These are phyloP conservation scores for Aphodius granarius DNA, from an alignment of 2,888 invertebrate genomes.

Conservation along the genomic window DNA sequence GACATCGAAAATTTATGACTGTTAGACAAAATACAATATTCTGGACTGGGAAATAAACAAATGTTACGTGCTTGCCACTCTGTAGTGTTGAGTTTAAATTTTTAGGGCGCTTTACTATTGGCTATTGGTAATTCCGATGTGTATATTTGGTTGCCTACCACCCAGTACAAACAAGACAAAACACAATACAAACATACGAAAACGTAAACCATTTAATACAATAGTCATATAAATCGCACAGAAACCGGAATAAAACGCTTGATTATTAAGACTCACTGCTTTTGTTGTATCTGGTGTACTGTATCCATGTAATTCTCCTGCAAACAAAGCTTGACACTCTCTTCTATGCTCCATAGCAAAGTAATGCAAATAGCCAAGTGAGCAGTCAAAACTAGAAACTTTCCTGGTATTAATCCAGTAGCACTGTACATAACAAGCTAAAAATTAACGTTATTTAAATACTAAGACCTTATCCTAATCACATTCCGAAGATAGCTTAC, in stretches of 20 bases:
- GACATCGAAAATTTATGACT: too few relatives aligned
- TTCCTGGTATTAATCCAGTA: conserved; percentile 63
- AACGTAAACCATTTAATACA: too few relatives aligned
- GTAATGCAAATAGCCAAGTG: conserved; percentile 70
- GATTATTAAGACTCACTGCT: conserved; percentile 54
- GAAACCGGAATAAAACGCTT: too few relatives aligned
- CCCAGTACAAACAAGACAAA: too few relatives aligned
- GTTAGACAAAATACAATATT: too few relatives aligned
- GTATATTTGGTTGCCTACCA: not conserved
- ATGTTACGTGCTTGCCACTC: too few relatives aligned
- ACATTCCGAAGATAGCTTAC: not conserved
- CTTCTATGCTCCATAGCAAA: conserved; percentile 67
- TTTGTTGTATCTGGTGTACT: conserved; percentile 61
- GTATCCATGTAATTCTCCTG: conserved; percentile 55
- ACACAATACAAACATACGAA: too few relatives aligned
- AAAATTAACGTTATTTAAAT: not conserved
- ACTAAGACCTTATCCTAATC: not conserved
- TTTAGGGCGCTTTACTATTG: too few relatives aligned
- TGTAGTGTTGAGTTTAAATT: too few relatives aligned
- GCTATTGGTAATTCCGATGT: too few relatives aligned
- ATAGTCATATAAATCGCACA: too few relatives aligned
- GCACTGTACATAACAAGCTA: conserved; percentile 44
- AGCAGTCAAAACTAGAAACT: conserved; percentile 70
- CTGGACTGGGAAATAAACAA: too few relatives aligned
- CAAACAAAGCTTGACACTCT: conserved; percentile 60